A percentile compares a stretch with the other conserved stretches of the same genome.
These are phyloP conservation scores for Drosophila kambysellisi DNA, from an alignment of 2,888 invertebrate species.

Conservation along the genomic window DNA sequence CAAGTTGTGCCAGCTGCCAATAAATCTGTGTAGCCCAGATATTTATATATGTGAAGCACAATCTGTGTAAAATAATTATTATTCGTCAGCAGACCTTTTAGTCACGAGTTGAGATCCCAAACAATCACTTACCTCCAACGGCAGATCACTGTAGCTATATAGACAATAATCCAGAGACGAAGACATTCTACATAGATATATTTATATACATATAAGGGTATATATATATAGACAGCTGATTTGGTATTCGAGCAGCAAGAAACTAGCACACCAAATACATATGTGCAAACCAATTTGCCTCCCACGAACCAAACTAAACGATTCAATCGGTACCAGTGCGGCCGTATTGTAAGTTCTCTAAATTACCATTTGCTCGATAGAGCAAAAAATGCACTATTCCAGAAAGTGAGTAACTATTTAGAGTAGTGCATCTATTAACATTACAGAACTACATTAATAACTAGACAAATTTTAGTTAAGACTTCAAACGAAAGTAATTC, in stretches of 20 bases:
- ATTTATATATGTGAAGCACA: slow-evolving; percentile 88
- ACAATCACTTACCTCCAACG: slow-evolving; percentile 80
- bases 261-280: slow-evolving; percentile 6
- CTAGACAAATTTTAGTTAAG: neutral
- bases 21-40: slow-evolving; percentile 88
- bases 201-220: neutral
- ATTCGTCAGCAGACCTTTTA: slow-evolving; percentile 63
- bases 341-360: slow-evolving; percentile 24
- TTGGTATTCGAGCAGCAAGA: neutral
- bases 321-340: slow-evolving; percentile 39
- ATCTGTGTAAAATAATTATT: slow-evolving; percentile 85
- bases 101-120: slow-evolving; percentile 49
- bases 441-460: neutral
- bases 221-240: neutral
- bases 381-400: neutral
- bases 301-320: slow-evolving; percentile 27
- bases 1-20: slow-evolving; percentile 89
- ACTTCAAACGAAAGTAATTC: neutral
- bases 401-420: neutral
- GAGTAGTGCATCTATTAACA: neutral
- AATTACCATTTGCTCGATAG: slow-evolving; percentile 19
- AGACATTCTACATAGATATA: slow-evolving; percentile 40
- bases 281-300: slow-evolving; percentile 14
- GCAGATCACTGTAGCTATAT: slow-evolving; percentile 81
- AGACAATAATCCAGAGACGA: slow-evolving; percentile 42